Percentiles rank a stretch among this genome's conserved stretches.
phyloP scores from a whole-genome alignment of 2,888 invertebrate species.

The Zygogramma bicolorata region DNA sequence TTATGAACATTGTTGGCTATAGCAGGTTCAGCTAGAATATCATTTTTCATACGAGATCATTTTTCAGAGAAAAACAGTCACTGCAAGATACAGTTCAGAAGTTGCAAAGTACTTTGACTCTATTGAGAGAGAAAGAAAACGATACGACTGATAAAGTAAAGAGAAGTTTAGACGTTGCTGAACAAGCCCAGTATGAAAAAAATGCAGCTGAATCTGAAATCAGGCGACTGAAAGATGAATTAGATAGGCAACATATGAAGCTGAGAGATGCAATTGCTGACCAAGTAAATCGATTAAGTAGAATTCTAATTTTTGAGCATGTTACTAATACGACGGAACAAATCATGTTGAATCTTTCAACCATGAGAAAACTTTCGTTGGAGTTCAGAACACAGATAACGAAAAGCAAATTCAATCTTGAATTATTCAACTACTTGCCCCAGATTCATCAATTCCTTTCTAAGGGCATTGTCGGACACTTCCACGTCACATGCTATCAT shows the following conservation, averaged over 20 bases:
- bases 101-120: slow-evolving; percentile 75
- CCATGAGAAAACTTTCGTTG: no score
- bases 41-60: neutral
- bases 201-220: slow-evolving; percentile 82
- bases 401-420: no score
- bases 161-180: slow-evolving; percentile 77
- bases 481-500: no score
- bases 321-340: no score
- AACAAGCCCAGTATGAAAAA: slow-evolving; percentile 83
- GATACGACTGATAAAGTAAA: slow-evolving; percentile 76
- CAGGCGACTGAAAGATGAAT: slow-evolving; percentile 80
- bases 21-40: no score
- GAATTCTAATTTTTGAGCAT: no score
- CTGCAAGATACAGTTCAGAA: slow-evolving; percentile 78
- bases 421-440: no score
- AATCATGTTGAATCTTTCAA: no score
- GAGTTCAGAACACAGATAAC: no score
- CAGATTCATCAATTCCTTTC: no score
- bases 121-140: slow-evolving; percentile 74
- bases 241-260: slow-evolving; percentile 81
- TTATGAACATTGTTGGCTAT: no score
- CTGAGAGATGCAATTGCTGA: slow-evolving; percentile 82
- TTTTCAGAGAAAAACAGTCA: slow-evolving; percentile 74
- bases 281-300: slow-evolving; percentile 65
- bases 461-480: no score